Evolutionary conservation across 2,113 vertebrate genomes (phyloP).

Genomic region (Climacteris rufus): DNA sequence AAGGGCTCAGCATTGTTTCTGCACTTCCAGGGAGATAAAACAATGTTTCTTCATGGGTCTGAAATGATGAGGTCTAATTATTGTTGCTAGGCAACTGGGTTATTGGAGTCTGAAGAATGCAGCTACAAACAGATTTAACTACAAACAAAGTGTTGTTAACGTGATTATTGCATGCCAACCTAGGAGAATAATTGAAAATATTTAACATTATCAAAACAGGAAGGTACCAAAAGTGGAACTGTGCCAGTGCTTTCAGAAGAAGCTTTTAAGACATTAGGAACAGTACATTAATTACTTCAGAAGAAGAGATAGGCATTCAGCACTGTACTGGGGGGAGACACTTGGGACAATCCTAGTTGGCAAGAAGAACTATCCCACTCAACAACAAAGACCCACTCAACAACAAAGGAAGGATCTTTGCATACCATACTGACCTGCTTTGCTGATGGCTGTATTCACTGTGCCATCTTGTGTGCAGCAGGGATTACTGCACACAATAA

Average conservation of each 20-base stretch:
- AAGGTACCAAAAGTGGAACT: neutral
- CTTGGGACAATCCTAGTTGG: neutral
- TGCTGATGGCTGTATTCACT: neutral
- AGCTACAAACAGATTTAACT: neutral
- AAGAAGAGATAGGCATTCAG: neutral
- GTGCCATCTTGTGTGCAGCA: slow-evolving; percentile 49
- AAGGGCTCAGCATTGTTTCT: neutral
- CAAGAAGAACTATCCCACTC: neutral
- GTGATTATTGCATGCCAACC: neutral
- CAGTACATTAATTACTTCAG: neutral
- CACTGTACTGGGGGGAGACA: neutral
- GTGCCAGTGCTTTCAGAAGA: neutral
- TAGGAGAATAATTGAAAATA: neutral
- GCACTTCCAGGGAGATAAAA: neutral
- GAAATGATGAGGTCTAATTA: neutral
- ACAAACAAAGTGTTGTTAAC: neutral
- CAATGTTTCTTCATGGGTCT: neutral
- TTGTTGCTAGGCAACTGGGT: neutral
- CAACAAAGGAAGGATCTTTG: neutral
- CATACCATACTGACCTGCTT: neutral
- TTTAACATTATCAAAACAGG: neutral
- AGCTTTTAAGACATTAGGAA: neutral
- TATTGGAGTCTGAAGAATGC: neutral
- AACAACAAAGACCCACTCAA: neutral
- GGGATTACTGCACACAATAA: neutral